Base-by-base conservation (phyloP, 2,113 vertebrate species). In the Lophius piscatorius region DNA sequence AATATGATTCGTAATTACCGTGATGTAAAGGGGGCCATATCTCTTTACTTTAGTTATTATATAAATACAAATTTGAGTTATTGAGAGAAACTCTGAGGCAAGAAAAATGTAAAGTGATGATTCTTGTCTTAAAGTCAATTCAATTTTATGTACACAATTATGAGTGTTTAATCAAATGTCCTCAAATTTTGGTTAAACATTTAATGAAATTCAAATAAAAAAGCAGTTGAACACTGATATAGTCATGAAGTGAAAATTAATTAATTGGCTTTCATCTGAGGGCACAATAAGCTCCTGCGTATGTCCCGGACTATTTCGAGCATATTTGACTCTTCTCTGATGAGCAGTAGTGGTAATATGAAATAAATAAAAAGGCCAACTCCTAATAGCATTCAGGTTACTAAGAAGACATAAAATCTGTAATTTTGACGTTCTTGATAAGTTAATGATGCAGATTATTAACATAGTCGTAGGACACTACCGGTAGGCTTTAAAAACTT, bases 1-100 rank as follows among this genome's bases (percentile, higher is more conserved):
- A n/a, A n/a, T 86, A 67, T 78, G 71, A 82, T 87, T 87, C 65
- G 64, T 89, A 90, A 91, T 89, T 91, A 91, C 81, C 87, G 59
- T 85, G 83, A 86, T 85, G 87, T 78, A 76, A 83, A 82, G 68
- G 74, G 70, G 76, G 81, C 48, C 61, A 75, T 63, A 76, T 79
- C 79, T 80, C 77, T 83, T 79, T 80, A 66, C 68, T 72, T 69
- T 73, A 79, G 69, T 84, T 79, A 79, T 75, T 70, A 76, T 60
- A 83, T 75, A 88, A 82, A 84, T 86, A 80, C 63, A 84, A 62
- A 81, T 72, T 80, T 23, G 74, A 78, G 78, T 75, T 78, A 69
- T 81, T 76, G 69, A 64, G 67, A 74, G 49, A 63, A n/a, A 72
- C 54, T 79, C 51, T 68, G 45, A 82, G 65, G 59, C 45, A 29